A percentile compares a stretch with the other conserved stretches of the same genome.
Conservation (phyloP, 2,797 vertebrate species). For the Tamandua tetradactyla region DNA sequence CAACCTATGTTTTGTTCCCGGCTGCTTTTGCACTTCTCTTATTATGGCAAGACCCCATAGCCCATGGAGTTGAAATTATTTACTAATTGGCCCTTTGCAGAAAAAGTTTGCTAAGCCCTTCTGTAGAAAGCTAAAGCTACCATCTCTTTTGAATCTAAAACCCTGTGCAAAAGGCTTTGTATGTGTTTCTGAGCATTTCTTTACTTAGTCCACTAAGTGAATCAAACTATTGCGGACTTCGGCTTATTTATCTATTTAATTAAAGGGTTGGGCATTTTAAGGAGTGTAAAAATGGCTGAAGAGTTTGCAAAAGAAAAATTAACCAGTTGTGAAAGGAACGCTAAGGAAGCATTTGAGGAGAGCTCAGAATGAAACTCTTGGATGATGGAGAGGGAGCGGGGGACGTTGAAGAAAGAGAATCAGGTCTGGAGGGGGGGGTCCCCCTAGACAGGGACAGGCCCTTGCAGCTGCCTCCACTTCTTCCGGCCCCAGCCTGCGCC, state of each 20-base stretch:
- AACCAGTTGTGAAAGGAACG: not conserved
- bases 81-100: not conserved
- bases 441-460: not conserved
- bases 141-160: constrained; percentile 5
- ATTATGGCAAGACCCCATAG: not conserved
- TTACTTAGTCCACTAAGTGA: not conserved
- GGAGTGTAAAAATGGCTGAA: not conserved
- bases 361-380: not conserved
- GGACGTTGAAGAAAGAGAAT: not conserved
- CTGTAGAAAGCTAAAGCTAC: not conserved
- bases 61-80: not conserved
- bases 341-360: not conserved
- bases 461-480: too few relatives aligned
- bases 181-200: not conserved
- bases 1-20: rapidly evolving
- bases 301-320: not conserved
- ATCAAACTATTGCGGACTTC: not conserved
- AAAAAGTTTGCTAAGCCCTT: not conserved
- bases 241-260: not conserved
- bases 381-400: not conserved
- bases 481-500: not conserved
- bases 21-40: not conserved
- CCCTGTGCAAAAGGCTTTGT: not conserved
- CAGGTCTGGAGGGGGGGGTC: not conserved
- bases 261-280: not conserved